Base-by-base conservation (phyloP, 2,113 vertebrate genomes). In the Thunnus maccoyii region DNA sequence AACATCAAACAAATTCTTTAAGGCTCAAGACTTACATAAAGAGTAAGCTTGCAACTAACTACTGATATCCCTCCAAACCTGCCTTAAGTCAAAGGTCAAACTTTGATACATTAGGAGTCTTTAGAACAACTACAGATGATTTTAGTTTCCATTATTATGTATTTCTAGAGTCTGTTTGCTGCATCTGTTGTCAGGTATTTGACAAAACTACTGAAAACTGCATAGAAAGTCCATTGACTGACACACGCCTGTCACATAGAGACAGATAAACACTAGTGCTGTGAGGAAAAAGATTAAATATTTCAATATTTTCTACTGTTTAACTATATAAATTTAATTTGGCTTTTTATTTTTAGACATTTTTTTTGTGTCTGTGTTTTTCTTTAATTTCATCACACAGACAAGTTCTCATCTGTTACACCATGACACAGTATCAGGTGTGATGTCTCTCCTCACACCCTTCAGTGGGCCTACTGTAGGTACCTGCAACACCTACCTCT, bases 401-500 rank as follows among this genome's bases (percentile, higher is more conserved):
- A 83, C 73, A 68, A 65, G 83, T 88, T 89, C 66, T 92, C 80
- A 86, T 90, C 72, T 79, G 64, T 86, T 75, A 81, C 46, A 55
- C 73, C 54, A 47, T 30, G 62, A 75, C 66, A 82, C 81, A 80
- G 68, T 89, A 80, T 89, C 76, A 41, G 72, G 63, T 82, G 80
- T 79, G 83, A 78, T 18, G 47, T 77, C 72, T 87, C 56, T 57
- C 57, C 48, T 79, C 75, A 82, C 73, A 76, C 73, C 57, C 63
- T 85, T 80, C 51, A 18, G 22, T 15, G 80, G 85, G 80, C 88
- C 80, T 86, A 47, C 44, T 69, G 76, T 77, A 82, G 85, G 86
- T 88, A 76, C 86, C 72, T 80, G 78, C 74, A 84, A 93, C 85
- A 83, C 91, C 94, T 95, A 93, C 94, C 95, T 97, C 95, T 96